phyloP scores from a whole-genome alignment of 2,113 vertebrate genomes.

The Trichechus manatus region DNA sequence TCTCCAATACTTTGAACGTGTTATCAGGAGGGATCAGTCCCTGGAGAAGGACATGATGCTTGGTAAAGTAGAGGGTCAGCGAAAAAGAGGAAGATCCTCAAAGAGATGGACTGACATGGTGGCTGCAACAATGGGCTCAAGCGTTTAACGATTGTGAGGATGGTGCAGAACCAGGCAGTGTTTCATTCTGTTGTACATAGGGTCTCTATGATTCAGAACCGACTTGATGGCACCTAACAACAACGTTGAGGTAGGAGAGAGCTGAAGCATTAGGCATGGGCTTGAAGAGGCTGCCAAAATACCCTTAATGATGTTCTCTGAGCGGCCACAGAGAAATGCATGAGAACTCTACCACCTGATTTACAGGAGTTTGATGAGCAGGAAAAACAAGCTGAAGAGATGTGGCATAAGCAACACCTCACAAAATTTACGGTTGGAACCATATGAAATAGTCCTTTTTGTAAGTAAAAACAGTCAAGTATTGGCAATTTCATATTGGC shows the following conservation, averaged over 20 bases:
- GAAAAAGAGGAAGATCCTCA: too few species aligned
- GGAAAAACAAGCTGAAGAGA: neutral
- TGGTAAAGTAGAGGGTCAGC: too few species aligned
- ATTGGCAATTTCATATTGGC: neutral
- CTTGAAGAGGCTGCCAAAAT: neutral
- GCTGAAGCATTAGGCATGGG: neutral
- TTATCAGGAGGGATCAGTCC: too few species aligned
- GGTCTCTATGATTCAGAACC: too few species aligned
- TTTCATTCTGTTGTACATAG: too few species aligned
- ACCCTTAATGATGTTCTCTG: neutral
- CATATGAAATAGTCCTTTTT: neutral
- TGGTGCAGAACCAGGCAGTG: too few species aligned
- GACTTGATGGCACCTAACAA: too few species aligned
- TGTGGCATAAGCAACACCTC: accelerated
- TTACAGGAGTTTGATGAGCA: neutral
- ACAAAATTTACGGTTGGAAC: neutral
- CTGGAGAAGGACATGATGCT: too few species aligned
- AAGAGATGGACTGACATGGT: too few species aligned
- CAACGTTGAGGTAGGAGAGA: neutral
- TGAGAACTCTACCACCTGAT: neutral
- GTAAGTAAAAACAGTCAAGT: neutral
- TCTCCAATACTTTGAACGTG: too few species aligned
- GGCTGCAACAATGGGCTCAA: too few species aligned
- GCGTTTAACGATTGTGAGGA: too few species aligned
- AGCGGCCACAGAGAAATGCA: accelerated